Base-by-base conservation (phyloP, 2,797 vertebrate species). In the Tapirus indicus region DNA sequence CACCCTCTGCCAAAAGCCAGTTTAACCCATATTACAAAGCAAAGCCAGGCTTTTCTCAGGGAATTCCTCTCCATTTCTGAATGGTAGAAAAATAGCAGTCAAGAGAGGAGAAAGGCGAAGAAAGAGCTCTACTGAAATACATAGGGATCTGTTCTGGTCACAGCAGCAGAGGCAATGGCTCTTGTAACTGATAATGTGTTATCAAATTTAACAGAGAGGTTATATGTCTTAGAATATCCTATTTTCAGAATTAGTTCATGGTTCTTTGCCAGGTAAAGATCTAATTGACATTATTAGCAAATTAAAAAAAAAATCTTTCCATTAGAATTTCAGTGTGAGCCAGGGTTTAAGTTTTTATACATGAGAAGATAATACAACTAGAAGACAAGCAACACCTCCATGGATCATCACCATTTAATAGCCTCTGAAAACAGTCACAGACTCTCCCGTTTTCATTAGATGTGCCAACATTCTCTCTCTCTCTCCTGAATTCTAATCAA, bases 191-290 rank as follows among this genome's bases (percentile, higher is more conserved):
- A 62, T 60, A 88, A 60, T 21, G 2, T 32, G 47, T 41, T 82
- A 35, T 60, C 12, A 62, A 56, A 85, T 6, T 68, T 68, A 72
- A 71, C 32, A 25, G 44, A 52, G 9, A 92, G 38, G 35, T 82
- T 35, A 41, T 35, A 72, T 29, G 20, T n/a, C 13, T 79, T 47
- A 20, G 21, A 71, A 27, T 16, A 29, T 13, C 44, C 60, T 60
- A 35, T 60, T 88, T 86, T 92, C 44, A 91, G 21, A 93, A 89
- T 93, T 52, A 88, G 62, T 82, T 83, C 7, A 38, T 74, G n/a
- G 12, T 93, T 83, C 12, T 88, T 90, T 77, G 32, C 27, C 47
- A 91, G 25, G 2, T 21, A 35, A 86, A 82, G 56, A 29, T 16
- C 12, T 88, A 88, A 78, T 86, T 68, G 20, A 1, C 14, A 68